Evolutionary conservation across 2,797 vertebrate genomes (phyloP), one percentile per base, ranked within the genome.

Genomic region (Manis javanica): DNA sequence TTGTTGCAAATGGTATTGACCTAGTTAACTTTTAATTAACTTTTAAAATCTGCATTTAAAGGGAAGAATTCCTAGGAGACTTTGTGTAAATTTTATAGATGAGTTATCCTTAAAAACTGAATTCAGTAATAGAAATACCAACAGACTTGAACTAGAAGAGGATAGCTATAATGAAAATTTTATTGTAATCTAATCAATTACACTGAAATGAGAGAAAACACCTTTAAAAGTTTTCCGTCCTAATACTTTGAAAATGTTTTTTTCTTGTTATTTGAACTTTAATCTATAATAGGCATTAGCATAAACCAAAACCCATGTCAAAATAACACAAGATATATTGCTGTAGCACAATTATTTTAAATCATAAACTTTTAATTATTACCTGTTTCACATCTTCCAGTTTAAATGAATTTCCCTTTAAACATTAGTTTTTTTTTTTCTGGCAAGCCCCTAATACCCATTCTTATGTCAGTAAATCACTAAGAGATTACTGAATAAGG

Each of bases 11-110:
- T 46, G 46, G 46, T 46, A 46, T 77, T 81, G 57, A 89, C 39
- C 49, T 85, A 11, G 69, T 63, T 15, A 57, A 34, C 39, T 92
- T 51, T 84, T 87, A 15, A 78, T 94, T 87, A 49, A 92, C 64
- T 96, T 92, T 69, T 66, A 85, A 95, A 78, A 91, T 81, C 46
- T 84, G n/a, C n/a, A 53, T 94, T 96, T 88, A 79, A 94, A 94
- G 71, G 57, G 57, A 88, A 87, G 59, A 75, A 95, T 85, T 93
- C 46, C 79, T 26, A 7, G 46, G 72, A 96, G 82, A 91, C 59
- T 85, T 31, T 82, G n/a, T 79, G 37, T 85, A 59, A 85, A 79
- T 88, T 90, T 95, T 89, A 49, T 92, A 64, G 85, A 46, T 92
- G 55, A 84, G 23, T 89, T 90, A 75, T 83, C 55, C 63, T 42